These are phyloP conservation scores for Ptychoptera albimana DNA, from an alignment of 2,888 invertebrate genomes.

Conservation along the genomic window DNA sequence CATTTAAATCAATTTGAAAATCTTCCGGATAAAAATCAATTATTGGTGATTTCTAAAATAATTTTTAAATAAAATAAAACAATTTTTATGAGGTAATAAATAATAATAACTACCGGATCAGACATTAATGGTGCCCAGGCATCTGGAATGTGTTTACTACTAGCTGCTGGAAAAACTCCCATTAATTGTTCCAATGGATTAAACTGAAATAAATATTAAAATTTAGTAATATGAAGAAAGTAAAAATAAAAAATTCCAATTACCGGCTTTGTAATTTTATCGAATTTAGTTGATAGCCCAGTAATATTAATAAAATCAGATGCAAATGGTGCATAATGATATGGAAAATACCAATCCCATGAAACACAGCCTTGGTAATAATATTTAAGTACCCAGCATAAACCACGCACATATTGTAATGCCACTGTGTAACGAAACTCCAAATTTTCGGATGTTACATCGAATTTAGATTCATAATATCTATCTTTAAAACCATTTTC, in stretches of 20 bases:
- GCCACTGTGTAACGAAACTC: conserved; percentile 87
- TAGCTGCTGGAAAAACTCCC: conserved; percentile 98
- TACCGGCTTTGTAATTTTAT: conserved; percentile 75
- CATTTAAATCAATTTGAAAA: conserved; percentile 95
- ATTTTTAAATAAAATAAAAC: conserved; percentile 2
- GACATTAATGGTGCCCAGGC: conserved; percentile 92
- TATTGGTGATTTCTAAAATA: conserved; percentile 70
- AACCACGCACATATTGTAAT: conserved; percentile 83
- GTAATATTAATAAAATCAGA: conserved; percentile 92
- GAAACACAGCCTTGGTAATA: conserved; percentile 99
- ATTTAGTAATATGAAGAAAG: not conserved
- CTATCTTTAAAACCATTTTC: conserved; percentile 97
- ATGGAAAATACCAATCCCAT: conserved; percentile 99
- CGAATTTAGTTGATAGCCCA: conserved; percentile 74
- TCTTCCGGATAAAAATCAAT: conserved; percentile 98
- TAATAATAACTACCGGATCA: conserved; percentile 49
- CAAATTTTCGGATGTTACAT: conserved; percentile 53
- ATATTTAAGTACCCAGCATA: conserved; percentile 96
- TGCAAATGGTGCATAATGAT: conserved; percentile 99
- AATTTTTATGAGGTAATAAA: not conserved
- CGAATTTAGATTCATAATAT: conserved; percentile 92
- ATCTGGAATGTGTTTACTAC: conserved; percentile 79
- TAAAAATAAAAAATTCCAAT: conserved; percentile 20
- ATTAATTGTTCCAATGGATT: conserved; percentile 95
- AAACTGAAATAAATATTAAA: conserved; percentile 42